phyloP scores from a whole-genome alignment of 2,888 invertebrate species.

The Schrankia costaestrigalis region DNA sequence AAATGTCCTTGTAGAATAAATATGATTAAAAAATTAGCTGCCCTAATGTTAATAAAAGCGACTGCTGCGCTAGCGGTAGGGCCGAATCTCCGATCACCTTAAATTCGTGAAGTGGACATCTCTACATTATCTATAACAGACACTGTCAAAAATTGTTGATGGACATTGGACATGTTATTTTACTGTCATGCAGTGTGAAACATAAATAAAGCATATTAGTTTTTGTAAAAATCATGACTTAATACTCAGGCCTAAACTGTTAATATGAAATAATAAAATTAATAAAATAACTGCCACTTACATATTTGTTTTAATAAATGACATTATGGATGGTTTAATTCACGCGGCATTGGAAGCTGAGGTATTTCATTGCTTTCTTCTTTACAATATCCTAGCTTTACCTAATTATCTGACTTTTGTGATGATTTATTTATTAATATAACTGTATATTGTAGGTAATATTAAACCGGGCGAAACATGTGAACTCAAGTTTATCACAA shows the following conservation, averaged over 20 bases:
- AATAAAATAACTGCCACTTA: slow-evolving; percentile 64
- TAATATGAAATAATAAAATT: slow-evolving; percentile 71
- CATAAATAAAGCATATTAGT: slow-evolving; percentile 79
- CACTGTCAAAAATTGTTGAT: slow-evolving; percentile 73
- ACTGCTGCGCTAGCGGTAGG: background rate
- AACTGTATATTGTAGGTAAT: slow-evolving; percentile 62
- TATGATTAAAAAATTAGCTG: too few relatives aligned
- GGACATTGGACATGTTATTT: slow-evolving; percentile 78
- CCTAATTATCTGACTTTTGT: slow-evolving; percentile 19
- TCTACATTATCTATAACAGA: slow-evolving; percentile 34
- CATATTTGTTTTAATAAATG: slow-evolving; percentile 73
- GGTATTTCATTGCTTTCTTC: slow-evolving; percentile 65
- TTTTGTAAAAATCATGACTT: slow-evolving; percentile 78
- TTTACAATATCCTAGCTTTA: slow-evolving; percentile 39
- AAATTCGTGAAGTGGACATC: slow-evolving; percentile 5
- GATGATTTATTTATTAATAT: slow-evolving; percentile 15
- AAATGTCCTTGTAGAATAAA: too few relatives aligned
- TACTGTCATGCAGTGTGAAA: slow-evolving; percentile 79
- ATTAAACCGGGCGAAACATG: slow-evolving; percentile 76
- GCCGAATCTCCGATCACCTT: background rate
- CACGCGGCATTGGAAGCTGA: slow-evolving; percentile 81
- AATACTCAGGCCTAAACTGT: slow-evolving; percentile 69
- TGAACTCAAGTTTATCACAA: slow-evolving; percentile 69
- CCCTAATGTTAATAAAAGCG: too few relatives aligned
- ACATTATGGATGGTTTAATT: slow-evolving; percentile 81